Conservation (phyloP, 2,888 invertebrate genomes). For the Marronus borbonicus region DNA sequence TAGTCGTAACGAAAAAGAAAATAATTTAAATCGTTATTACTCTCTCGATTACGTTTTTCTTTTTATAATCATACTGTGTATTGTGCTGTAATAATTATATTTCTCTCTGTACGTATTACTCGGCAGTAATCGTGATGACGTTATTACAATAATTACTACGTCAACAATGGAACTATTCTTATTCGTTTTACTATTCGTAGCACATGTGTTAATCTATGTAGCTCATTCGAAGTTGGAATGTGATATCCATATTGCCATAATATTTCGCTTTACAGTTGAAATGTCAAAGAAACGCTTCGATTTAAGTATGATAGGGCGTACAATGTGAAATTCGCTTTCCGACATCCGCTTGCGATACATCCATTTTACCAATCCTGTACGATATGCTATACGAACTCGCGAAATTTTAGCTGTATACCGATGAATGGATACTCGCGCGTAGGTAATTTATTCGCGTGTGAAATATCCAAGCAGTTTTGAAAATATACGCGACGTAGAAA, state of each 20-base stretch:
- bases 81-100: too few relatives aligned
- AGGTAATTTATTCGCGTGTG: conserved; percentile 14
- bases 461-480: conserved; percentile 31
- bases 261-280: neutral
- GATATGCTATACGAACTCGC: neutral
- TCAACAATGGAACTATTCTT: too few relatives aligned
- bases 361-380: neutral
- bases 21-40: too few relatives aligned
- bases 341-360: neutral
- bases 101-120: too few relatives aligned
- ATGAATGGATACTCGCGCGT: neutral
- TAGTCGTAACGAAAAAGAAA: too few relatives aligned
- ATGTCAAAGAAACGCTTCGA: conserved; percentile 9
- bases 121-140: too few relatives aligned
- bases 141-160: too few relatives aligned
- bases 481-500: conserved; percentile 27
- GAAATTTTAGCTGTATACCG: conserved; percentile 14
- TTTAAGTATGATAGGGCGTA: neutral
- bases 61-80: too few relatives aligned
- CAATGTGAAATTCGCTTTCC: conserved; percentile 2
- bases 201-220: too few relatives aligned
- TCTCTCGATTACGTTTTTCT: too few relatives aligned
- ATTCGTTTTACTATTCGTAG: too few relatives aligned
- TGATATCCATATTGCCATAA: neutral
- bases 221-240: too few relatives aligned